Base-by-base conservation (phyloP, 2,113 vertebrate genomes). In the Ceuthmochares aereus region DNA sequence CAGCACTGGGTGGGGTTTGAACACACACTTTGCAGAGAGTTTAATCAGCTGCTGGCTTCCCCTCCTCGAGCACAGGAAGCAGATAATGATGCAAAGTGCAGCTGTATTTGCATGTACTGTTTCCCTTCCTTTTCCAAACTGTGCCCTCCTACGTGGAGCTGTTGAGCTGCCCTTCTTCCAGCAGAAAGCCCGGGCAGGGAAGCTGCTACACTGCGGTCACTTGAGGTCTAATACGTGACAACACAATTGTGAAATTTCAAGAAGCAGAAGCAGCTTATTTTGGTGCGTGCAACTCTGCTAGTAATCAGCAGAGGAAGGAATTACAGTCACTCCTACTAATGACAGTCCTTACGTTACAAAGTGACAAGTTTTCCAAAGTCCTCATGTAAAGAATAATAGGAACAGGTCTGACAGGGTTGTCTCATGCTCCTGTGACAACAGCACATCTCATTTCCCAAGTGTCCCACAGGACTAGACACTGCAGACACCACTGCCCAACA, bases 11-110 rank as follows among this genome's bases (percentile, higher is more conserved):
- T 81, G 95, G 88, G 54, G 92, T 40, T 78, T 74, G 23, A 17
- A 74, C 62, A 74, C 1, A 8, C 21, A 4, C 1, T 12, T 85
- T 87, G 49, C 92, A 43, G 49, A 8, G 56, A 42, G 25, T 96
- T 97, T 90, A 86, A 60, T 91, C 97, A 97, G 80, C 92, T 89
- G 37, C 23, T 10, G 74, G 23, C 59, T 69, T 82, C 66, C 68
- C 32, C 69, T 62, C 85, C 47, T 47, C 14, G 40, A 49, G 49
- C 19, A 54, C n/a, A 18, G 5, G 74, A 26, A 45, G 66, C 45
- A 20, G 40, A 63, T 79, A 63, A 22, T 22, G 67, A 77, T 47
- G 47, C 56, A 36, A 70, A 75, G 47, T 14, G 12, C 63, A 69
- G 59, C 59, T n/a, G 11, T 47, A 13, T 68, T 82, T 84, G 17